Conservation (phyloP, 1,140 invertebrate genomes). For the Drosophila serrata region DNA sequence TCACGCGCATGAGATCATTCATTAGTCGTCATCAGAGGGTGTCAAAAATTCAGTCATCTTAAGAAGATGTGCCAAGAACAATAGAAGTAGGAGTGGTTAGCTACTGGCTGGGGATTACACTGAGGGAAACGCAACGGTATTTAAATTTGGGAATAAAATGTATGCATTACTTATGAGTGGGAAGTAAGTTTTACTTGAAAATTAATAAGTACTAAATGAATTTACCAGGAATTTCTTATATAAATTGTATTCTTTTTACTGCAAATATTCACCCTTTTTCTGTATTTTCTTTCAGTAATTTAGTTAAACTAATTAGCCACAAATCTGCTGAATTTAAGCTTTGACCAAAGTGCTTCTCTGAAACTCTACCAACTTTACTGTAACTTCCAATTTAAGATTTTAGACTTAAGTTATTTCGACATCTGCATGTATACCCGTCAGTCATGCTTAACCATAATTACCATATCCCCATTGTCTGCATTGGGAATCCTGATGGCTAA, state of each 20-base stretch:
- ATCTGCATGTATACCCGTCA: constrained; percentile 8
- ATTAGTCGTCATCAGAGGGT: background rate
- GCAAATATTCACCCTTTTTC: background rate
- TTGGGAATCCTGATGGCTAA: constrained; percentile 36
- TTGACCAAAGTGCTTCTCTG: background rate
- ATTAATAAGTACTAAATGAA: too few relatives aligned
- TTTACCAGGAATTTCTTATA: background rate
- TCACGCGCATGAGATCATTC: constrained; percentile 45
- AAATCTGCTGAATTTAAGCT: too few relatives aligned
- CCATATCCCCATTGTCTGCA: constrained; percentile 44
- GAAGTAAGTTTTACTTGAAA: background rate
- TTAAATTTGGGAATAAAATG: background rate
- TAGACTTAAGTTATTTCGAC: background rate
- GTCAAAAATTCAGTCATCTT: constrained; percentile 29
- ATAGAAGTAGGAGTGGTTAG: constrained; percentile 9
- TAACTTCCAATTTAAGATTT: background rate
- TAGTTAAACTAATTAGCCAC: too few relatives aligned
- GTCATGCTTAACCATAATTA: constrained; percentile 21
- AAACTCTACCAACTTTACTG: background rate
- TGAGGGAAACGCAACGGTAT: background rate
- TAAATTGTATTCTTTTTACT: background rate
- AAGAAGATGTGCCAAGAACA: constrained; percentile 7
- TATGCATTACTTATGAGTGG: background rate
- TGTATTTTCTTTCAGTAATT: background rate
- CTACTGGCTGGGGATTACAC: background rate